Conservation (phyloP, 2,888 invertebrate species). For the Drosophila neonasuta region DNA sequence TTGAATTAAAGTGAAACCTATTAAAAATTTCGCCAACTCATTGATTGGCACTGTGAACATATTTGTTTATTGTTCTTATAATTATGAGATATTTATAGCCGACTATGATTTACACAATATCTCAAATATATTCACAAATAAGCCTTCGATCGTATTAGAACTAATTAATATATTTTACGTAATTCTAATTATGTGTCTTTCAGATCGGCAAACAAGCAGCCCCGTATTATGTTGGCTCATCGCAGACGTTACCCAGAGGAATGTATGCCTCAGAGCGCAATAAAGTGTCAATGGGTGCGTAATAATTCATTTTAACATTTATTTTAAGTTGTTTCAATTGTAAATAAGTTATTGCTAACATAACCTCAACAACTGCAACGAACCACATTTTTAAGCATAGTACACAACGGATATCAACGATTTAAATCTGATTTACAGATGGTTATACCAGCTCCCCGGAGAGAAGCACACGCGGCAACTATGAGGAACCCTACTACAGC, state of each 20-base stretch:
- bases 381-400: not conserved
- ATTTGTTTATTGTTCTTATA: not conserved
- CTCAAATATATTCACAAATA: too few species aligned
- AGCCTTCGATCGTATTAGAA: too few species aligned
- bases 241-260: slow-evolving; percentile 82
- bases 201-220: slow-evolving; percentile 82
- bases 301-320: too few species aligned
- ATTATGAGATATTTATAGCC: too few species aligned
- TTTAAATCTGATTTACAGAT: slow-evolving; percentile 82
- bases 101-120: too few species aligned
- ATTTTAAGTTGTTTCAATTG: too few species aligned
- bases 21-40: slow-evolving; percentile 38
- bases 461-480: slow-evolving; percentile 87
- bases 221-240: slow-evolving; percentile 82
- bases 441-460: slow-evolving; percentile 95
- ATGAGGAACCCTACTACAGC: slow-evolving; percentile 94
- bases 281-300: slow-evolving; percentile 82
- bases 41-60: slow-evolving; percentile 16
- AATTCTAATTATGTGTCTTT: slow-evolving; percentile 17
- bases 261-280: slow-evolving; percentile 83
- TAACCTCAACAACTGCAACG: too few species aligned
- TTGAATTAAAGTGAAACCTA: slow-evolving; percentile 51
- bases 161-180: too few species aligned
- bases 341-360: too few species aligned
- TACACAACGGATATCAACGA: not conserved